Base-by-base conservation (phyloP, 2,797 vertebrate species). In the Hapalemur alaotrensis region DNA sequence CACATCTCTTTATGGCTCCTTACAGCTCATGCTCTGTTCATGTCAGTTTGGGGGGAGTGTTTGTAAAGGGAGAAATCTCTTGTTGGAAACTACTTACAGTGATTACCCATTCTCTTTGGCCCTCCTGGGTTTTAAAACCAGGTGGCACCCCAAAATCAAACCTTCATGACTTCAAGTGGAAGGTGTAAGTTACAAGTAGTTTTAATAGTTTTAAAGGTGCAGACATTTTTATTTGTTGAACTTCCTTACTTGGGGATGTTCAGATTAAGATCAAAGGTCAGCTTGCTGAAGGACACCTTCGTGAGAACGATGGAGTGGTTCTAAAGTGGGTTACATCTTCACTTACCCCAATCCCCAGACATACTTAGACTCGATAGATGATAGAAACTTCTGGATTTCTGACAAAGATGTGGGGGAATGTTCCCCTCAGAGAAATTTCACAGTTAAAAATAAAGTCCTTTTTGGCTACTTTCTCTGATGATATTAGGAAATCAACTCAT, bases 1-100 rank as follows among this genome's bases (percentile, higher is more conserved):
- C 91, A 75, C 52, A 57, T 96, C 88, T 97, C 94, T 97, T 97
- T 96, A 88, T 95, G 96, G 54, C 70, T 97, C 43, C 92, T 98
- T 97, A 72, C 35, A 65, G 96, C 96, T 98, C 46, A 1, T 18
- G 48, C 57, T 96, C 85, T 97, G 76, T 94, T 95, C 97, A 30
- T 0, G 0, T 98, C 85, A 83, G 50, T 95, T 98, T 82, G 93
- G 86, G 87, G 87, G 57, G 57, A 80, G 14, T 75, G 54, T 97
- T 98, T 80, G 76, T 88, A 28, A n/a, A 86, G 48, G 81, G 35
- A 79, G 94, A 52, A 57, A 4, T 84, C 86, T 50, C 43, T 94
- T 95, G 67, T 75, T 91, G 78, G 79, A 93, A 91, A 90, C 54
- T 41, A 82, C 79, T 78, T 97, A 82, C 0, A 1, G 67, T 92